A percentile compares a stretch with the other conserved stretches of the same genome.
Conservation (phyloP, 2,797 vertebrate species). For the Acrocephalus scirpaceus region DNA sequence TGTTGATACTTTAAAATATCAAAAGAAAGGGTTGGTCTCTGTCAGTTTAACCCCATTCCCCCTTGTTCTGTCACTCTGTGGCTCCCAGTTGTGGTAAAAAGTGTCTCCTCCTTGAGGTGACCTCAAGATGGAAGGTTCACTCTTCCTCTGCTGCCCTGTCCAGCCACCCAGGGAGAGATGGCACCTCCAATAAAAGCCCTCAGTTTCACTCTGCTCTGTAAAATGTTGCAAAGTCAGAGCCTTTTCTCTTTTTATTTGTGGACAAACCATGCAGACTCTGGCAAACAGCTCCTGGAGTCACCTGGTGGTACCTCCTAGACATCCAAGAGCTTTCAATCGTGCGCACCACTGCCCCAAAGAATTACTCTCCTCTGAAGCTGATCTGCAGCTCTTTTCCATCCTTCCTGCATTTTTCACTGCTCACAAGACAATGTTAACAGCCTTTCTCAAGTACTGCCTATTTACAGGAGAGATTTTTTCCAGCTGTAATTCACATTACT, state of each 20-base stretch:
- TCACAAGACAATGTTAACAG: neutral
- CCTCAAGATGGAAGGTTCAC: neutral
- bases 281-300: neutral
- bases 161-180: neutral
- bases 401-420: neutral
- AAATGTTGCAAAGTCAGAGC: neutral
- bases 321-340: neutral
- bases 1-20: neutral
- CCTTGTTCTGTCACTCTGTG: neutral
- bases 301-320: neutral
- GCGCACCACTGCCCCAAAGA: neutral
- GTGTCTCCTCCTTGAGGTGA: neutral
- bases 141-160: neutral
- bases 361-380: neutral
- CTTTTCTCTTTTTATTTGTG: neutral
- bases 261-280: neutral
- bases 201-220: neutral
- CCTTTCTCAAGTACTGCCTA: neutral
- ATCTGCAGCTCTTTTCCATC: neutral
- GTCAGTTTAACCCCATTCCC: neutral
- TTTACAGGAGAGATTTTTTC: slow-evolving; percentile 29
- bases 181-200: neutral
- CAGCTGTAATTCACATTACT: slow-evolving; percentile 6
- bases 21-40: neutral
- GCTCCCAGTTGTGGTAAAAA: neutral